Evolutionary conservation across 2,888 invertebrate genomes (phyloP).

Genomic region (Coenonympha arcania): DNA sequence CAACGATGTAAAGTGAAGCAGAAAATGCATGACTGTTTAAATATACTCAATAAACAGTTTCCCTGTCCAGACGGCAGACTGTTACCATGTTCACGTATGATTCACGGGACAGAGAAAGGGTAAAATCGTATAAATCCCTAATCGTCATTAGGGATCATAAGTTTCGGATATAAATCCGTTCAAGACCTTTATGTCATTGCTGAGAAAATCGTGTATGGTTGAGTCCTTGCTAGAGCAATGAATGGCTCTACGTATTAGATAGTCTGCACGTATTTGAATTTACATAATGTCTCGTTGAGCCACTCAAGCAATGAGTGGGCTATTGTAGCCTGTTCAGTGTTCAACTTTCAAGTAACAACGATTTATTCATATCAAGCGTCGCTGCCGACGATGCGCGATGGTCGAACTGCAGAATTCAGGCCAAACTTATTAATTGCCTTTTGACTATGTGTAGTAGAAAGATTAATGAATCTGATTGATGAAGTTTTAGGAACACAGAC

Average conservation of each 20-base stretch:
- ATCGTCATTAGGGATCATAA: no score
- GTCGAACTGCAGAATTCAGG: not conserved
- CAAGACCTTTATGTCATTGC: not conserved
- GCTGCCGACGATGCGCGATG: not conserved
- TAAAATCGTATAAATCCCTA: no score
- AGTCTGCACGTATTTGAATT: slow-evolving; percentile 32
- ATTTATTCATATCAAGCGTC: slow-evolving; percentile 16
- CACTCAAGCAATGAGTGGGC: slow-evolving; percentile 23
- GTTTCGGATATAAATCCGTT: no score
- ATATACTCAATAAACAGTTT: no score
- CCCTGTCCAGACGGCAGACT: no score
- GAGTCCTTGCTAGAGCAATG: not conserved
- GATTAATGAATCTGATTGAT: not conserved
- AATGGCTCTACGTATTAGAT: slow-evolving; percentile 16
- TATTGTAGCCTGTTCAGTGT: slow-evolving; percentile 19
- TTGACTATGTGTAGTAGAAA: not conserved
- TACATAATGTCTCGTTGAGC: slow-evolving; percentile 32
- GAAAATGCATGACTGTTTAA: no score
- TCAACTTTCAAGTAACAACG: slow-evolving; percentile 16
- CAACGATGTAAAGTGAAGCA: no score
- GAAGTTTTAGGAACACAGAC: no score
- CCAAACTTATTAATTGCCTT: slow-evolving; percentile 1
- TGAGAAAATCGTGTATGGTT: not conserved
- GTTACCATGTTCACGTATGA: no score
- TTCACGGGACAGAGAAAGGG: no score